Percentiles rank a stretch among this genome's conserved stretches.
These are phyloP conservation scores for Spinus olivaceus DNA, from an alignment of 2,797 vertebrate species.

Conservation along the genomic window DNA sequence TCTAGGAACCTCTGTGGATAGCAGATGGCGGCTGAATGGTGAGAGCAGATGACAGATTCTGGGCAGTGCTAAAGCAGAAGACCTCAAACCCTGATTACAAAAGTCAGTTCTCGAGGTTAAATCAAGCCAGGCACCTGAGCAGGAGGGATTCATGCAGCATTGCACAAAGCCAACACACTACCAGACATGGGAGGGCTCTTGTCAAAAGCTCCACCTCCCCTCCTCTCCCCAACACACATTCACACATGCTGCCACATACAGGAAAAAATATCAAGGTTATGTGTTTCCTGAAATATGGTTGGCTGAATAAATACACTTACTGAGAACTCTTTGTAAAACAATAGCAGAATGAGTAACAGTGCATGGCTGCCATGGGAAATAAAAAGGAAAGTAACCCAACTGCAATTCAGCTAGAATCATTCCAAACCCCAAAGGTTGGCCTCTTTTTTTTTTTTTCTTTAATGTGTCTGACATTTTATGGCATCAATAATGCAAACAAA, in stretches of 20 bases:
- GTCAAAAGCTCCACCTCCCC: not conserved
- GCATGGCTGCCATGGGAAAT: constrained; percentile 42
- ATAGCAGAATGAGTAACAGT: constrained; percentile 40
- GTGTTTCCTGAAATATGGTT: constrained; percentile 11
- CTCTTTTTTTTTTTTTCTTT: constrained; percentile 37
- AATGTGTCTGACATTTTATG: constrained; percentile 69
- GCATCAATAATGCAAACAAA: constrained; percentile 71
- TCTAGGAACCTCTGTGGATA: not conserved
- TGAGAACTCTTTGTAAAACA: constrained; percentile 37
- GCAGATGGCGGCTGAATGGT: constrained; percentile 7
- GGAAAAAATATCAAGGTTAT: constrained; percentile 6
- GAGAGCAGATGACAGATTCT: constrained; percentile 5
- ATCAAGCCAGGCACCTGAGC: not conserved
- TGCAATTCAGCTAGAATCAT: constrained; percentile 50
- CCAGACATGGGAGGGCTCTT: not conserved
- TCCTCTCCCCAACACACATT: not conserved
- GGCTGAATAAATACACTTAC: constrained; percentile 31
- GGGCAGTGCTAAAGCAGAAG: not conserved
- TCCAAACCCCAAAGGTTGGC: constrained; percentile 54
- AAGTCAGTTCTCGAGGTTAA: not conserved
- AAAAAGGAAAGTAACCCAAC: constrained; percentile 52
- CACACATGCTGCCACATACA: not conserved
- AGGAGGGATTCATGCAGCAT: not conserved
- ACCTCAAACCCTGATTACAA: not conserved
- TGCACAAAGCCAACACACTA: not conserved